These are phyloP conservation scores for Diglossa brunneiventris DNA, from an alignment of 2,113 vertebrate genomes.

Conservation along the genomic window DNA sequence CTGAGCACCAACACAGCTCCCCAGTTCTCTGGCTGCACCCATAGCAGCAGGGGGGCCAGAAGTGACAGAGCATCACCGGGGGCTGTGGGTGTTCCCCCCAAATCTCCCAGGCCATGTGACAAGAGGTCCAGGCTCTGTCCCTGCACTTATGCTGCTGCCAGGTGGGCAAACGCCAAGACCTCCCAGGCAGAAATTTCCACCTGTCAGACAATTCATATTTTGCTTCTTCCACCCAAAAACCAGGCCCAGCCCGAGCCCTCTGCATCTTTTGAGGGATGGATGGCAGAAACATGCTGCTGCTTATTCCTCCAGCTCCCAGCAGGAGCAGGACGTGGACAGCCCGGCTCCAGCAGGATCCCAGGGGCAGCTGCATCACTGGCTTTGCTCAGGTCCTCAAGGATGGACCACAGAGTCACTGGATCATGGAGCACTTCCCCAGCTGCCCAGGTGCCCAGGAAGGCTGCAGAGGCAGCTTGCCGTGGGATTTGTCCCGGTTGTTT, in stretches of 20 bases:
- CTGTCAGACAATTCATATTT: background rate
- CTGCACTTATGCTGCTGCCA: background rate
- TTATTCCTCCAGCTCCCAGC: background rate
- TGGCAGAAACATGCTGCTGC: background rate
- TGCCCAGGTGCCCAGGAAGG: background rate
- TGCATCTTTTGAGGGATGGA: background rate
- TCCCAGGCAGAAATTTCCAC: background rate
- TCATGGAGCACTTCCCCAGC: background rate
- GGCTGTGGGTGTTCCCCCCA: background rate
- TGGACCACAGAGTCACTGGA: background rate
- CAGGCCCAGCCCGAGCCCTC: background rate
- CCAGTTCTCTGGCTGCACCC: fast-evolving
- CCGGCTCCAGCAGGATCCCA: fast-evolving
- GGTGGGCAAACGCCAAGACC: background rate
- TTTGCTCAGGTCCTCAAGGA: background rate
- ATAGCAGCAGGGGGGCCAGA: fast-evolving
- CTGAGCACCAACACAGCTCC: background rate
- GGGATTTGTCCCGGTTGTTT: background rate
- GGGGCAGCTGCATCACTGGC: background rate
- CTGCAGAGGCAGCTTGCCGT: background rate
- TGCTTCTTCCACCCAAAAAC: background rate
- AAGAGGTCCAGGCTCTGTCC: background rate
- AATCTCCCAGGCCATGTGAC: background rate
- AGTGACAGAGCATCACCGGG: background rate
- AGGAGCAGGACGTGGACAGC: fast-evolving